Evolutionary conservation across 2,888 invertebrate species (phyloP), one percentile per base, ranked within the genome.

Genomic region (Perizoma affinitatum): DNA sequence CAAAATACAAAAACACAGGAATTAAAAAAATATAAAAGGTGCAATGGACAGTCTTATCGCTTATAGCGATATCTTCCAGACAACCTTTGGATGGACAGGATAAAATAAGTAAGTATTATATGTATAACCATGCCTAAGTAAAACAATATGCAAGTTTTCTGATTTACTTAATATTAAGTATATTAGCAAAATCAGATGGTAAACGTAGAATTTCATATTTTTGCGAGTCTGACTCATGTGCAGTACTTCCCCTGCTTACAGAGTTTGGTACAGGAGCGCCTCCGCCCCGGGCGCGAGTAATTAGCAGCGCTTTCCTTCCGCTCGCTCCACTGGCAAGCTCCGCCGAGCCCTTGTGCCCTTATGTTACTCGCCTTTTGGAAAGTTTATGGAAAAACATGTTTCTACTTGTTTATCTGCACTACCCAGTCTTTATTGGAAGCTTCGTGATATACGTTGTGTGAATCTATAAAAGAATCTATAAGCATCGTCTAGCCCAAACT

Each of bases 221-320:
- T 65, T 65, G 45, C 44, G 11, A 57, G 55, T 54, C 49, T 66
- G 67, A 69, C 69, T 72, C 68, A 65, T 57, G 65, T 70, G 68
- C 61, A 71, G 71, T 64, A 69, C 60, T 78, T 78, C 78, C 76
- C 74, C 56, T 73, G 70, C 75, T 75, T 78, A 75, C 75, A 77
- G 67, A 66, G 66, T 72, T 72, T 78, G 73, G 75, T 81, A 47
- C 48, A 10, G 22, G 76, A 67, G 85, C 84, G 81, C 75, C 79
- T 75, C 83, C 48, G 86, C 86, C 79, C 78, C 78, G 79, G 65
- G 79, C 76, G 81, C 88, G 76, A 81, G 89, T 90, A 90, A 90
- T 90, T 90, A 90, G 90, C 86, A 48, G 75, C 72, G 84, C 80
- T 78, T 89, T 90, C 89, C 90, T 90, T 90, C 90, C 90, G 88